These are phyloP conservation scores for Xestia sexstrigata DNA, from an alignment of 2,888 invertebrate species.

Conservation along the genomic window DNA sequence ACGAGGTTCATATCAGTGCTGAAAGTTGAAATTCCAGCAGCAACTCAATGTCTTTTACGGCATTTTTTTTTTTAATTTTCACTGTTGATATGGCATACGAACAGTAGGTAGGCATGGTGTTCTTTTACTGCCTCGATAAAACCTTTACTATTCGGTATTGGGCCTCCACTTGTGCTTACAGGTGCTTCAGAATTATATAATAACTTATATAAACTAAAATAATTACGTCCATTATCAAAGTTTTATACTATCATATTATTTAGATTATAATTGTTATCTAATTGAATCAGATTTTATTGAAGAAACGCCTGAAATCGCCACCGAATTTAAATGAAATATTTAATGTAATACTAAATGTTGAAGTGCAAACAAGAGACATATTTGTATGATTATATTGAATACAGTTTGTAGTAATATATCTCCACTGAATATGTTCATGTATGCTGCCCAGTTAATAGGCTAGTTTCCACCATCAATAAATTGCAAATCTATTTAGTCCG, in stretches of 20 bases:
- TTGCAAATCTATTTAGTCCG: no score
- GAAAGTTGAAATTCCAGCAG: not conserved
- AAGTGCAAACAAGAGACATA: slow-evolving; percentile 17
- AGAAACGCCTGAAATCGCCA: slow-evolving; percentile 59
- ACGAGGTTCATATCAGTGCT: not conserved
- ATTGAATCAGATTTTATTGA: slow-evolving; percentile 66
- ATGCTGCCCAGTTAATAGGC: slow-evolving; percentile 32
- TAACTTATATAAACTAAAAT: slow-evolving; percentile 44
- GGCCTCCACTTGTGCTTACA: slow-evolving; percentile 42
- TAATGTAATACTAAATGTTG: slow-evolving; percentile 17
- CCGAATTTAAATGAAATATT: slow-evolving; percentile 58
- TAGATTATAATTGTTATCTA: slow-evolving; percentile 62
- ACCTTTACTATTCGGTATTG: slow-evolving; percentile 18
- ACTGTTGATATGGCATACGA: not conserved
- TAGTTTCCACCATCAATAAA: no score
- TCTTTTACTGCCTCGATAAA: not conserved
- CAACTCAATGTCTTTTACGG: not conserved
- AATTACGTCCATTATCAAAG: slow-evolving; percentile 66
- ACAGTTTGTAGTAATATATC: slow-evolving; percentile 38
- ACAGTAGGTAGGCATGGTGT: not conserved
- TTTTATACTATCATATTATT: slow-evolving; percentile 47
- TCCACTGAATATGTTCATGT: slow-evolving; percentile 21
- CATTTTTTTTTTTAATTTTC: not conserved
- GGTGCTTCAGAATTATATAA: slow-evolving; percentile 55
- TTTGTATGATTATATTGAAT: slow-evolving; percentile 19